phyloP scores from a whole-genome alignment of 2,888 invertebrate genomes.

The Malthinus flaveolus region DNA sequence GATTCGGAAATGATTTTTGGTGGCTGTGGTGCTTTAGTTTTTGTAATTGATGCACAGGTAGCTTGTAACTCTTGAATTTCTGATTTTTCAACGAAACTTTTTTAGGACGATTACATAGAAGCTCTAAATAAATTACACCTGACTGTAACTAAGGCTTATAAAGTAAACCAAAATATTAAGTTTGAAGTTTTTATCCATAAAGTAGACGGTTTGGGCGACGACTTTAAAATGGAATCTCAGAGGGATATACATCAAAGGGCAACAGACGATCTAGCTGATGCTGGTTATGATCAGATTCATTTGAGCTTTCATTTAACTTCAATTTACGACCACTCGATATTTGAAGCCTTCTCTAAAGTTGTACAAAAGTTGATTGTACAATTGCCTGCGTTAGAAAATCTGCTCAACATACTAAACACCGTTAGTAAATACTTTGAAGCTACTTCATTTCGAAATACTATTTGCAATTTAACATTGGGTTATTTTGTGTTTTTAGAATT shows the following conservation, averaged over 20 bases:
- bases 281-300: constrained; percentile 85
- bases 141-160: constrained; percentile 92
- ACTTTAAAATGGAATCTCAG: constrained; percentile 99
- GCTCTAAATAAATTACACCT: constrained; percentile 90
- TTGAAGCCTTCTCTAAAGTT: constrained; percentile 99
- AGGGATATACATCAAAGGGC: constrained; percentile 97
- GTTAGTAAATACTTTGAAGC: no score
- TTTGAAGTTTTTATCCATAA: constrained; percentile 99
- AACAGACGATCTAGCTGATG: constrained; percentile 90
- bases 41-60: constrained; percentile 95
- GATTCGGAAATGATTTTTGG: constrained; percentile 97
- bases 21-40: constrained; percentile 95
- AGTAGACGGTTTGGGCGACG: constrained; percentile 98
- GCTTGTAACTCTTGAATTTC: neutral
- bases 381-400: constrained; percentile 93
- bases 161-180: constrained; percentile 93
- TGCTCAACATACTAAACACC: constrained; percentile 96
- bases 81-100: neutral
- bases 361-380: constrained; percentile 99
- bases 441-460: no score
- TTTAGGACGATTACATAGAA: constrained; percentile 93
- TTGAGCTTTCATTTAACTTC: constrained; percentile 96
- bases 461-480: no score
- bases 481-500: constrained; percentile 73
- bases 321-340: constrained; percentile 99